phyloP scores from a whole-genome alignment of 2,888 invertebrate genomes.

The Taenaris catops region DNA sequence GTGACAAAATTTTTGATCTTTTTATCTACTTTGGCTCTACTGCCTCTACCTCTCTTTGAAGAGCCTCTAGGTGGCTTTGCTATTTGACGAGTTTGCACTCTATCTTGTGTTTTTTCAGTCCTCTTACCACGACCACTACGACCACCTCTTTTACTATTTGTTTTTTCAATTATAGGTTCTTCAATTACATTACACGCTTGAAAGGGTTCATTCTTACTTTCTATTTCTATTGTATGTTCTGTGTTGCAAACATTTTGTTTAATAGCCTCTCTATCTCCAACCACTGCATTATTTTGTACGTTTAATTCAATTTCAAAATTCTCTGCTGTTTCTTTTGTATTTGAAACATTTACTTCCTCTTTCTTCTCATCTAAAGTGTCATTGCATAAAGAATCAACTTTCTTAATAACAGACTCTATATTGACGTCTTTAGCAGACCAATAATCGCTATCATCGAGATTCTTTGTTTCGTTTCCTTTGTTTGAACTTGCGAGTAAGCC shows the following conservation, averaged over 20 bases:
- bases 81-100: constrained; percentile 69
- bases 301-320: constrained; percentile 3
- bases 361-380: constrained; percentile 44
- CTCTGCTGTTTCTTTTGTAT: constrained; percentile 7
- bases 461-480: constrained; percentile 48
- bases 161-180: constrained; percentile 35
- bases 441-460: constrained; percentile 85
- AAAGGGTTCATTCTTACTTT: constrained; percentile 26
- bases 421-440: constrained; percentile 90
- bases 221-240: constrained; percentile 22
- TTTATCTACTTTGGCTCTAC: constrained; percentile 74
- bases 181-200: constrained; percentile 29
- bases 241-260: constrained; percentile 12
- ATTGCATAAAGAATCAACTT: constrained; percentile 84
- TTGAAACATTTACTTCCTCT: constrained; percentile 6
- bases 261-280: constrained; percentile 6
- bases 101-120: constrained; percentile 51
- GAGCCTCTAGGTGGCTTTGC: constrained; percentile 56
- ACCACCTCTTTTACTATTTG: constrained; percentile 55
- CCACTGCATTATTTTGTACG: constrained; percentile 2
- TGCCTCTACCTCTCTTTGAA: constrained; percentile 72
- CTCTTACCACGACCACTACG: constrained; percentile 62
- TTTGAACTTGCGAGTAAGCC: constrained; percentile 19
- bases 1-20: constrained; percentile 65
- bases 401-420: constrained; percentile 90